Evolutionary conservation across 2,113 vertebrate genomes (phyloP).

Genomic region (Mionectes macconnelli): DNA sequence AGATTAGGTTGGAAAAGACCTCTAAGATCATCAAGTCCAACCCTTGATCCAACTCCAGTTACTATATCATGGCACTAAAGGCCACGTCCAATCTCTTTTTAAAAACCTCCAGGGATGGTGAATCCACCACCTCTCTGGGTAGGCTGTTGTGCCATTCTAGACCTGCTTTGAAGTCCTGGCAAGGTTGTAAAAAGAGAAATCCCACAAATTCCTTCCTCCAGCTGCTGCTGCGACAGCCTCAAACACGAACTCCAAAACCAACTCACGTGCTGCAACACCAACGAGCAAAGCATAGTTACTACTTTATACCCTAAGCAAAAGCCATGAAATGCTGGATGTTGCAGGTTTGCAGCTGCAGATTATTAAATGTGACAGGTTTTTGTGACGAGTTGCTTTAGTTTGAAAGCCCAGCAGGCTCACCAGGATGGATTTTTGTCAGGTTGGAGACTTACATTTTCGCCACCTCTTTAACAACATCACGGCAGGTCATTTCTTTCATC

Average conservation of each 20-base stretch:
- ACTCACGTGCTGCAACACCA: neutral
- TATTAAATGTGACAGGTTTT: neutral
- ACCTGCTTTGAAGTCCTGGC: neutral
- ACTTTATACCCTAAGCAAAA: neutral
- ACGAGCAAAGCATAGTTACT: neutral
- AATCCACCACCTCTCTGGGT: too few relatives aligned
- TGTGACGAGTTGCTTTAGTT: neutral
- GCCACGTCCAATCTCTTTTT: too few relatives aligned
- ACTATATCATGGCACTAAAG: too few relatives aligned
- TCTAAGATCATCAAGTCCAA: too few relatives aligned
- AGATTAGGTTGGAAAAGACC: too few relatives aligned
- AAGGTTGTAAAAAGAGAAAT: neutral
- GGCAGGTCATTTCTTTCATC: constrained; percentile 98
- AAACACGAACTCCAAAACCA: neutral
- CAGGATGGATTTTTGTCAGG: neutral
- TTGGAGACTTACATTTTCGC: constrained; percentile 93
- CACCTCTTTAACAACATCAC: constrained; percentile 96
- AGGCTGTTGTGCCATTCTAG: neutral
- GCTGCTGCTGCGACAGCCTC: neutral
- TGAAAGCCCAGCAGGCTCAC: neutral
- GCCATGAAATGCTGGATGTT: neutral
- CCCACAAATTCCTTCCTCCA: neutral
- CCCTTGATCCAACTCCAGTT: too few relatives aligned
- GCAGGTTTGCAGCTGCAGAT: neutral
- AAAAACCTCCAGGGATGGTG: too few relatives aligned